Percentiles rank a stretch among this genome's conserved stretches.
Conservation (phyloP, 2,113 vertebrate species). For the Sclerurus mexicanus region DNA sequence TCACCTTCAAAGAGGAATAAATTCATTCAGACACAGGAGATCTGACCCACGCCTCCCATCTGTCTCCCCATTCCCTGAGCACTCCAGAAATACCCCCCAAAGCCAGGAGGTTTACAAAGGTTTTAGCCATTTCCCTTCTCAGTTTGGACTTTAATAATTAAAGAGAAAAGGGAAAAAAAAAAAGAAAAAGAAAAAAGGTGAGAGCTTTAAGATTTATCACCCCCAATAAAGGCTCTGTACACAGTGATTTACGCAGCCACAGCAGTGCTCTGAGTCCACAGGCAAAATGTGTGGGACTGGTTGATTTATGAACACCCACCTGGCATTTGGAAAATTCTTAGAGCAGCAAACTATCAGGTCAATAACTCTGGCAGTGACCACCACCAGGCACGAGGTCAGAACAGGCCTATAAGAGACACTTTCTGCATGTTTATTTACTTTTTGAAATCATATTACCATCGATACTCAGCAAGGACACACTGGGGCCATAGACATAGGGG, state of each 20-base stretch:
- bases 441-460: neutral
- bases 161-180: neutral
- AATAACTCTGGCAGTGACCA: neutral
- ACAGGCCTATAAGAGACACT: neutral
- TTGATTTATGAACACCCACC: neutral
- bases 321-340: neutral
- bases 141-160: neutral
- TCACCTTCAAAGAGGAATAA: neutral
- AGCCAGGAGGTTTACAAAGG: neutral
- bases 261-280: neutral
- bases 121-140: neutral
- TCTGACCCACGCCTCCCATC: neutral
- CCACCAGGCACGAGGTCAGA: neutral
- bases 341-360: neutral
- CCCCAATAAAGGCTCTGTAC: neutral
- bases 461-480: accelerated
- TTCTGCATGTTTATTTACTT: neutral
- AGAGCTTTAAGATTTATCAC: neutral
- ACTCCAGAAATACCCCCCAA: neutral
- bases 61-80: neutral
- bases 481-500: accelerated
- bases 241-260: neutral
- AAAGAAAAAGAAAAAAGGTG: neutral
- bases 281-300: neutral
- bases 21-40: neutral